Conservation (phyloP, 2,113 vertebrate genomes). For the Rafetus swinhoei region DNA sequence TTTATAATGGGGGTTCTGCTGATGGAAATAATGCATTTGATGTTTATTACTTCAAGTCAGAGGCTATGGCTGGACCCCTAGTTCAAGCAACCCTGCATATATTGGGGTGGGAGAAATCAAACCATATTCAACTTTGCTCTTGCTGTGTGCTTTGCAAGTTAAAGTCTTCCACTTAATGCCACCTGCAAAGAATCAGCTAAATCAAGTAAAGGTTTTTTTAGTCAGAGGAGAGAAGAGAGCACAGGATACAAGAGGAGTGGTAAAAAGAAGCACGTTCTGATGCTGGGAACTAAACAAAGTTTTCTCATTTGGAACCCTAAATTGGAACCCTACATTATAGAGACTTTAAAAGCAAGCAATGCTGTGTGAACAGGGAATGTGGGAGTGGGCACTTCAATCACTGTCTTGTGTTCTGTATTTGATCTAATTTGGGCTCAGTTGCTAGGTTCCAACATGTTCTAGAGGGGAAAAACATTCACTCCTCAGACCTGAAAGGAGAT, state of each 20-base stretch:
- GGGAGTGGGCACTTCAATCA: background rate
- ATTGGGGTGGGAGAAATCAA: background rate
- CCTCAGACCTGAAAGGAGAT: slow-evolving; percentile 44
- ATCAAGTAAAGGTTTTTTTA: background rate
- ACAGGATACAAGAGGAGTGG: background rate
- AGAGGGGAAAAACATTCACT: background rate
- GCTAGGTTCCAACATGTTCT: background rate
- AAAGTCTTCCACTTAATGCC: slow-evolving; percentile 11
- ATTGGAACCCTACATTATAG: background rate
- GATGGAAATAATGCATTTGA: too few relatives aligned
- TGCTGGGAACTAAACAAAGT: background rate
- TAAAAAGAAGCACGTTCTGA: background rate
- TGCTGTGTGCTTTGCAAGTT: background rate
- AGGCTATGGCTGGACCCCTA: too few relatives aligned
- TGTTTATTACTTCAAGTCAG: too few relatives aligned
- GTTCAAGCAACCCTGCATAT: background rate
- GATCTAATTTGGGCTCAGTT: background rate
- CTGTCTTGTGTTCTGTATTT: background rate
- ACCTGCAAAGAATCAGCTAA: background rate
- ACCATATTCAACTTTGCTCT: background rate
- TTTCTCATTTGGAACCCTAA: background rate
- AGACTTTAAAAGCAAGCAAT: background rate
- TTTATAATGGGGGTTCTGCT: too few relatives aligned
- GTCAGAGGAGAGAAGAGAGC: background rate
- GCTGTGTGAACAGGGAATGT: background rate